These are phyloP conservation scores for Acrobasis consociella DNA, from an alignment of 2,888 invertebrate species.

Conservation along the genomic window DNA sequence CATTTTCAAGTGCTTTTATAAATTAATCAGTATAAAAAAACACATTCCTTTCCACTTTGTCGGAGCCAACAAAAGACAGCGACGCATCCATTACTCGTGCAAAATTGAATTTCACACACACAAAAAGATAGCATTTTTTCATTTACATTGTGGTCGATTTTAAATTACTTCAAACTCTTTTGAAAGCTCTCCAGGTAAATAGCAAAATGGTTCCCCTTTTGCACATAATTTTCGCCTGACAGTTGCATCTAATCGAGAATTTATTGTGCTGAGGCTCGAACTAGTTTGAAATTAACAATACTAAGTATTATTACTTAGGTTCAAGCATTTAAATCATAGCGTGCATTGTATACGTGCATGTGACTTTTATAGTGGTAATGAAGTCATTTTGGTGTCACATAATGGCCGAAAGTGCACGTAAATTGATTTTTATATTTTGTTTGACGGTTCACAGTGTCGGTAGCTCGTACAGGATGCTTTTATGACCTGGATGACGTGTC, in stretches of 20 bases:
- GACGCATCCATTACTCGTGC: constrained; percentile 50
- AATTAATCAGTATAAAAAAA: constrained; percentile 21
- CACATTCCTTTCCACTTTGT: constrained; percentile 52
- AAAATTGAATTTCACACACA: constrained; percentile 69
- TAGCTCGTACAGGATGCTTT: constrained; percentile 57
- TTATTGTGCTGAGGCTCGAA: constrained; percentile 73
- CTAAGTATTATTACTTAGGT: constrained; percentile 71
- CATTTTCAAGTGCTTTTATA: constrained; percentile 8
- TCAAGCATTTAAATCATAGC: constrained; percentile 59
- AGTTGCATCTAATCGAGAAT: constrained; percentile 78
- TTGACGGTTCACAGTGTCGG: constrained; percentile 62
- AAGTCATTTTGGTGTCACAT: constrained; percentile 71
- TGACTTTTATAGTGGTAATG: constrained; percentile 71
- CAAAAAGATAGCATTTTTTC: constrained; percentile 55
- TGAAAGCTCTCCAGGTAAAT: constrained; percentile 72
- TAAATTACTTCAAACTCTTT: constrained; percentile 63
- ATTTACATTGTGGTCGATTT: constrained; percentile 71
- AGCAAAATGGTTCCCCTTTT: constrained; percentile 65
- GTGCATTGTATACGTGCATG: constrained; percentile 56
- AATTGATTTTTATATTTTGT: constrained; percentile 82
- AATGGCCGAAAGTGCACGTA: constrained; percentile 64
- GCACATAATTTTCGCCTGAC: constrained; percentile 67
- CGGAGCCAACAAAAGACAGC: constrained; percentile 56
- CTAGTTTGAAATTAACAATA: constrained; percentile 75
- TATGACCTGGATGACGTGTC: constrained; percentile 68